Conservation (phyloP, 1,140 invertebrate species). For the Tenebrio molitor region DNA sequence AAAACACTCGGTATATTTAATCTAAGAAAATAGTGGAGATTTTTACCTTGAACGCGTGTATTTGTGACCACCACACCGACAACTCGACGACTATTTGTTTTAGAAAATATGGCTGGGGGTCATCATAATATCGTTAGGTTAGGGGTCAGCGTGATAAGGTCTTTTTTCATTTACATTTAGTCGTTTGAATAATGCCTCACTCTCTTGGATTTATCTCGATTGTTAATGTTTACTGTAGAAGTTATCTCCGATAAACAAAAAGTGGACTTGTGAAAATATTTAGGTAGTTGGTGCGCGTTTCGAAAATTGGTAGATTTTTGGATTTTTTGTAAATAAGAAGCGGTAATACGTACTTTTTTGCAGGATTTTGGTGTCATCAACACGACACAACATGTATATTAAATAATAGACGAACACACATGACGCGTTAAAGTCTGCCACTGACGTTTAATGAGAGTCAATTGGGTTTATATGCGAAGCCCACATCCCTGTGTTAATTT, state of each 20-base stretch:
- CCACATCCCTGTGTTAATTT: slow-evolving; percentile 66
- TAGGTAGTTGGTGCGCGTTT: neutral
- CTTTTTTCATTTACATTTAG: slow-evolving; percentile 41
- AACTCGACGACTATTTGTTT: slow-evolving; percentile 52
- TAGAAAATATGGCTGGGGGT: slow-evolving; percentile 50
- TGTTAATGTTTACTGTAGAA: slow-evolving; percentile 4
- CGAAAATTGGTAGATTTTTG: no score
- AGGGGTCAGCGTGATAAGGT: slow-evolving; percentile 51
- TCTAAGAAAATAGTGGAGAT: neutral
- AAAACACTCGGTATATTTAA: no score
- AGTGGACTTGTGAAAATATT: slow-evolving; percentile 2
- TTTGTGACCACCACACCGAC: slow-evolving; percentile 35
- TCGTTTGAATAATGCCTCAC: slow-evolving; percentile 19
- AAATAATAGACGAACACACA: slow-evolving; percentile 27
- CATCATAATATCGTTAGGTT: slow-evolving; percentile 48
- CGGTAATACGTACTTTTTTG: slow-evolving; percentile 10
- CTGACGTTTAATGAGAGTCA: slow-evolving; percentile 63
- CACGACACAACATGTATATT: slow-evolving; percentile 20
- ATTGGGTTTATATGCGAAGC: slow-evolving; percentile 65
- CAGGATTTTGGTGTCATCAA: neutral
- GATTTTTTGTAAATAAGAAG: neutral
- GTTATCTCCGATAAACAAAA: neutral
- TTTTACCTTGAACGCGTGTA: slow-evolving; percentile 11
- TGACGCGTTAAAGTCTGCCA: slow-evolving; percentile 43
- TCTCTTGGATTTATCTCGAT: slow-evolving; percentile 25